Evolutionary conservation across 2,888 invertebrate genomes (phyloP), one percentile per base, ranked within the genome.

Genomic region (Plebejus anna): DNA sequence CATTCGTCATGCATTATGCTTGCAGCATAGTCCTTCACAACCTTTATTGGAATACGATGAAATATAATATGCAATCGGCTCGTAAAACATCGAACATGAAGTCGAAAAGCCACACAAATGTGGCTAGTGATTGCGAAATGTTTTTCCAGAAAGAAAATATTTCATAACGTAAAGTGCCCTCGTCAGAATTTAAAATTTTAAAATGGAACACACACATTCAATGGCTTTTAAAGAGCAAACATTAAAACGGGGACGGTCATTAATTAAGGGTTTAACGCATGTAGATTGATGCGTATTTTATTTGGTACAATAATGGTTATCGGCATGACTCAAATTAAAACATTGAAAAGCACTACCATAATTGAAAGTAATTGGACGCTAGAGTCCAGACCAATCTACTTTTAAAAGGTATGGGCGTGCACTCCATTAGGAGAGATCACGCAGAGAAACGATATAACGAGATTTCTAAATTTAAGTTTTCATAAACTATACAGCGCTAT

Each of bases 1-100:
- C 66, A 66, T 66, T 66, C 32, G 66, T 66, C 66, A 36, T 32
- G 66, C 32, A 66, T 66, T 66, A 66, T 66, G 66, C 55, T 55
- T 55, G 55, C 66, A 32, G 5, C 32, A 66, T 13, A 66, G 11
- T 13, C 32, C 66, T 66, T 66, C 32, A 66, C 66, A 32, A 66
- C 66, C 66, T 66, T 66, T 66, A 66, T 66, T 66, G 66, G 32
- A 66, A 32, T 13, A 66, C 66, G 66, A 32, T 32, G 66, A 32
- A 36, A 66, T 66, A 59, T 22, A 55, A 16, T 55, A 66, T 66
- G 32, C 32, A 66, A 66, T 66, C 66, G 32, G 32, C 11, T 32
- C 66, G 32, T 66, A 66, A 2, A 71, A 42, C 5, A 42, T 71
- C n/a, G 22, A 66, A 32, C 42, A 71, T 13, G 13, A 71, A 22